A percentile compares a stretch with the other conserved stretches of the same genome.
Evolutionary conservation across 2,113 vertebrate species (phyloP).

Genomic region (Chionomys nivalis): DNA sequence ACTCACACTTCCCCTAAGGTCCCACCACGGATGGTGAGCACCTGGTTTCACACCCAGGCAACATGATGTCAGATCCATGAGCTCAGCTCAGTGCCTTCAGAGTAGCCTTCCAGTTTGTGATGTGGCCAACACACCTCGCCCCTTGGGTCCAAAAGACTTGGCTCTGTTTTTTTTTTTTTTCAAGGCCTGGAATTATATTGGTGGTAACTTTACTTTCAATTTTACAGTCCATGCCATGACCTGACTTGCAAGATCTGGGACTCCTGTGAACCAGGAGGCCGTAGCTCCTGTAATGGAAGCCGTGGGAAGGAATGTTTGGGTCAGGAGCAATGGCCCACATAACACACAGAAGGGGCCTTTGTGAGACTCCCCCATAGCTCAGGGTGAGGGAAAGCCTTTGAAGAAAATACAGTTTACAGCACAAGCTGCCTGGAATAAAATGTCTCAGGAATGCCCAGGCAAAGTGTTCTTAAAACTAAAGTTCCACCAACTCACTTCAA

Average conservation of each 20-base stretch:
- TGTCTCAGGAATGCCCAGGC: too few species aligned
- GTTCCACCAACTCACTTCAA: neutral
- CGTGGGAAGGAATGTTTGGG: neutral
- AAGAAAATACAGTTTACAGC: neutral
- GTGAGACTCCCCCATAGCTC: neutral
- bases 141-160: neutral
- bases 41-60: neutral
- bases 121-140: neutral
- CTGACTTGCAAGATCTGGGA: neutral
- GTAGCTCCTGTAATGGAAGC: neutral
- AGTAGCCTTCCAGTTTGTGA: neutral
- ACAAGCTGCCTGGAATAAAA: neutral
- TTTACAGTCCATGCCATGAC: accelerated
- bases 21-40: neutral
- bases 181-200: neutral
- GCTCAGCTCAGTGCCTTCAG: neutral
- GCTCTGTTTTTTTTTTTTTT: neutral
- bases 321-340: neutral
- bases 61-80: neutral
- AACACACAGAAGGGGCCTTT: neutral
- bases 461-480: neutral
- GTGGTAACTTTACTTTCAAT: neutral
- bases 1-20: neutral
- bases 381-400: neutral
- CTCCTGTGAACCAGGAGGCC: neutral